Evolutionary conservation across 2,797 vertebrate species (phyloP).

Genomic region (Enteromius unitaeniatus): DNA sequence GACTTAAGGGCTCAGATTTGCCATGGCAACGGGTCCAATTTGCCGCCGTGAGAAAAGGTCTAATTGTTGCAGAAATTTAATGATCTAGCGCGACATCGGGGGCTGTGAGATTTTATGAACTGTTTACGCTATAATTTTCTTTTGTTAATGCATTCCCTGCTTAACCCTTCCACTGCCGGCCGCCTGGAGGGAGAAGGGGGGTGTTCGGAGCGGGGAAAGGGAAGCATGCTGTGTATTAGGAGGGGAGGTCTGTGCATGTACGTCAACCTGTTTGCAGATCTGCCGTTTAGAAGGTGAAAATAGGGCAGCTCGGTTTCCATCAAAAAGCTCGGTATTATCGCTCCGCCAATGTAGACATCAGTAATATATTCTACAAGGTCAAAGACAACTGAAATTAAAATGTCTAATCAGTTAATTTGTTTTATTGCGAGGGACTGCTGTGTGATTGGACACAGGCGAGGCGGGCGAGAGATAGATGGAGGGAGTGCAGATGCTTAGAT

Average conservation of each 20-base stretch:
- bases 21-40: slow-evolving; percentile 99
- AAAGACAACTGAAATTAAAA: slow-evolving; percentile 88
- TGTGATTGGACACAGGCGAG: slow-evolving; percentile 80
- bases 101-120: slow-evolving; percentile 99
- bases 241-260: slow-evolving; percentile 6
- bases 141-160: slow-evolving; percentile 99
- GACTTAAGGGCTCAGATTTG: slow-evolving; percentile 99
- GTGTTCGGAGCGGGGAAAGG: slow-evolving; percentile 17
- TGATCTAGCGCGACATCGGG: slow-evolving; percentile 99
- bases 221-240: slow-evolving; percentile 38
- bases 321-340: slow-evolving; percentile 77
- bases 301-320: slow-evolving; percentile 77
- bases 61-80: slow-evolving; percentile 99
- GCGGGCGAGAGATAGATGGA: slow-evolving; percentile 63
- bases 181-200: slow-evolving; percentile 70
- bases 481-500: slow-evolving; percentile 67
- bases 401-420: slow-evolving; percentile 89
- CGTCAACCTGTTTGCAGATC: slow-evolving; percentile 74
- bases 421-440: slow-evolving; percentile 84
- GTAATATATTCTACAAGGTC: slow-evolving; percentile 87
- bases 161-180: slow-evolving; percentile 81
- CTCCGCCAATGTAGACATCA: slow-evolving; percentile 78
- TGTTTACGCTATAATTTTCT: slow-evolving; percentile 99
- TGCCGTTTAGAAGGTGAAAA: slow-evolving; percentile 68
- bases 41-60: slow-evolving; percentile 99